phyloP scores from a whole-genome alignment of 2,113 vertebrate species.

The Plestiodon gilberti region DNA sequence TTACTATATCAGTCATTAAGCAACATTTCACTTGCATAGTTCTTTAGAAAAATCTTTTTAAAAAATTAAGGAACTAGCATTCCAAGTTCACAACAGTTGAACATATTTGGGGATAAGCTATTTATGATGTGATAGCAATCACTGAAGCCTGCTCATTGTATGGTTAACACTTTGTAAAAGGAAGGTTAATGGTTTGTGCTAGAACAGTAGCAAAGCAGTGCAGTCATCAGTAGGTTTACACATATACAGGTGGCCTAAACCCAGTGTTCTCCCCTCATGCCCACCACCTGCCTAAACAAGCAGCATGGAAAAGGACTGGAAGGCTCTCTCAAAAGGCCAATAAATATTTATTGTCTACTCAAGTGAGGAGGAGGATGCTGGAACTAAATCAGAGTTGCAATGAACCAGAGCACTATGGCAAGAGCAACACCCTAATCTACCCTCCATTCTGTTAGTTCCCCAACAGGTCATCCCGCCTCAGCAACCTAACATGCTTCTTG shows the following conservation, averaged over 20 bases:
- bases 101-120: not conserved
- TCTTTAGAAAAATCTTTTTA: not conserved
- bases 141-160: not conserved
- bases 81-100: not conserved
- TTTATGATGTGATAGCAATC: not conserved
- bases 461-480: not conserved
- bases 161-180: not conserved
- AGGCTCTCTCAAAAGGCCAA: not conserved
- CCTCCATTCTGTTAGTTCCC: not conserved
- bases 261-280: not conserved
- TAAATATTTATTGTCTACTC: no score
- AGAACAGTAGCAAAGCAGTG: not conserved
- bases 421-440: not conserved
- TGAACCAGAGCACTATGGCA: not conserved
- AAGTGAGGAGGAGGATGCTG: not conserved
- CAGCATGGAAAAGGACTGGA: not conserved
- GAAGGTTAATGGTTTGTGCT: not conserved
- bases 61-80: not conserved
- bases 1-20: not conserved
- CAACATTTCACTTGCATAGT: not conserved
- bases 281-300: not conserved
- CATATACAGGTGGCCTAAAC: not conserved
- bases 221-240: not conserved
- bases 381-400: not conserved
- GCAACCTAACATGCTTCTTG: not conserved